These are phyloP conservation scores for Capitulum mitella DNA, from an alignment of 2,888 invertebrate genomes.

Conservation along the genomic window DNA sequence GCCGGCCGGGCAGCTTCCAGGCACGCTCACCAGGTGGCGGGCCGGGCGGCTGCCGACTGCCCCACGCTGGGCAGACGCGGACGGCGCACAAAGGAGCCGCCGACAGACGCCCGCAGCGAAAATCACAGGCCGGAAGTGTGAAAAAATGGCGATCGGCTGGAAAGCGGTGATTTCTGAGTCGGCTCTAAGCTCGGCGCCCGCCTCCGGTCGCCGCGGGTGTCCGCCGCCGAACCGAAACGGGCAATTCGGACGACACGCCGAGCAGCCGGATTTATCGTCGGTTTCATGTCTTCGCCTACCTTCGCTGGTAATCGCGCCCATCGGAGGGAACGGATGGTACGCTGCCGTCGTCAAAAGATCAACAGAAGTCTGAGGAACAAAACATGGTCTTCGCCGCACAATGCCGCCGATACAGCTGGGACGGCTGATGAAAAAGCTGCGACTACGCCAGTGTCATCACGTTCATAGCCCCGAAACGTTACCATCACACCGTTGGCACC, in stretches of 20 bases:
- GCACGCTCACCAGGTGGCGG: neutral
- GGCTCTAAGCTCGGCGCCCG: neutral
- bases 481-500: too few relatives aligned
- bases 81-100: neutral
- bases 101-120: neutral
- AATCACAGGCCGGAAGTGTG: conserved; percentile 20
- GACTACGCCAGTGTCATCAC: too few relatives aligned
- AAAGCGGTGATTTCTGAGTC: neutral
- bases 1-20: neutral
- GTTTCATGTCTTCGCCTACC: too few relatives aligned
- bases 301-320: too few relatives aligned
- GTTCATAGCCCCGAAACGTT: too few relatives aligned
- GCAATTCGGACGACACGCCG: neutral
- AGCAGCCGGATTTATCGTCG: neutral
- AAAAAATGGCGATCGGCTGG: neutral
- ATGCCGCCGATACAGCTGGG: too few relatives aligned
- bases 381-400: too few relatives aligned
- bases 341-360: too few relatives aligned
- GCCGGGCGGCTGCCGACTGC: conserved; percentile 6
- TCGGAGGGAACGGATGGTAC: too few relatives aligned
- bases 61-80: neutral
- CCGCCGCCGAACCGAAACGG: neutral
- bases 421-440: too few relatives aligned
- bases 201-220: neutral
- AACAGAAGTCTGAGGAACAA: too few relatives aligned